Base-by-base conservation (phyloP, 2,797 vertebrate species). In the Perodicticus potto region DNA sequence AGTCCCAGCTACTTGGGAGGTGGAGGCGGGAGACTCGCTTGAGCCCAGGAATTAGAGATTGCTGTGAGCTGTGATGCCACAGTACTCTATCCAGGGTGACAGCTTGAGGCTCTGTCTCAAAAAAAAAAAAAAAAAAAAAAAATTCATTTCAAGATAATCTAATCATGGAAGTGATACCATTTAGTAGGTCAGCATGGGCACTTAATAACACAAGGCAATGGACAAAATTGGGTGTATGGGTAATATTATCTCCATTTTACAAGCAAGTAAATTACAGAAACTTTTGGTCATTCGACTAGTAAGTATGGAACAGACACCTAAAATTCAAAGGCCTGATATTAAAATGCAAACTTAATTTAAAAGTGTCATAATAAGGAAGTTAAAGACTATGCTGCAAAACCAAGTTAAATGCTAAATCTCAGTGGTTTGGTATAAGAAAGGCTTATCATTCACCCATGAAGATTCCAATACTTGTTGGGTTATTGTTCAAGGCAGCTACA, bases 301-400 rank as follows among this genome's bases (percentile, higher is more conserved):
- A 90, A 43, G 57, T 81, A 90, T 81, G 57, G 29, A 90, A 13
- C 20, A 69, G 32, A 40, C 40, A 90, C 37, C 37, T 72, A 81
- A 53, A 59, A 32, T 90, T 90, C 65, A 72, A 76, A 59, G 77
- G 16, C 40, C 29, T 81, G n/a, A 20, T 70, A 70, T 63, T 23
- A 83, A 91, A 91, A 49, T 83, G 69, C 27, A 63, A 91, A 83
- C 32, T 53, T 83, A 63, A 73, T 53, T 49, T 83, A 29, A 49
- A 89, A 89, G 32, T 61, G 4, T 88, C 43, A 65, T 69, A 80
- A 40, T 69, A 6, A 70, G 23, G 13, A 40, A 80, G 53, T 86
- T 25, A 86, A 93, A 70, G 23, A 12, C 53, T 93, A 23, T 78
- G 86, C 40, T 80, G 40, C 23, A 49, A 93, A 55, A 86, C 49